These are phyloP conservation scores for Sylvilagus floridanus DNA, from an alignment of 2,797 vertebrate genomes.

Conservation along the genomic window DNA sequence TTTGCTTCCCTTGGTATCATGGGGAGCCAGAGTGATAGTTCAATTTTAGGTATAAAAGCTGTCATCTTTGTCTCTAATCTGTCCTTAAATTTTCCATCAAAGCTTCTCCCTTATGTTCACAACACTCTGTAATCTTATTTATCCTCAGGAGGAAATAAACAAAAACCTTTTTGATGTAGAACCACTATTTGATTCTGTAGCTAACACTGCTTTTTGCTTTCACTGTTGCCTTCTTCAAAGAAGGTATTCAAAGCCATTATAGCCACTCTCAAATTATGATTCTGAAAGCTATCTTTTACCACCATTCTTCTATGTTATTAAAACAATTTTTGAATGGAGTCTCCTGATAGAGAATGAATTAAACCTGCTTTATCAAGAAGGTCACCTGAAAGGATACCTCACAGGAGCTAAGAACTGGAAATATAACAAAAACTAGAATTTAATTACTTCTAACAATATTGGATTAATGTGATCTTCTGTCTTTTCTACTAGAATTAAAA, in stretches of 20 bases:
- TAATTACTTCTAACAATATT: background rate
- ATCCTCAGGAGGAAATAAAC: background rate
- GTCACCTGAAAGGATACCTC: background rate
- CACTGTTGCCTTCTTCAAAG: background rate
- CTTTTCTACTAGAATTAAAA: background rate
- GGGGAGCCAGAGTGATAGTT: background rate
- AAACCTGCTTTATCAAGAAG: background rate
- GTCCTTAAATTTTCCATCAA: conserved; percentile 3
- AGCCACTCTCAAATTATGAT: background rate
- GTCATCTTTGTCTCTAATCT: background rate
- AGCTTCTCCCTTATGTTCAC: background rate
- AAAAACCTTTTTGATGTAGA: background rate
- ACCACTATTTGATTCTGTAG: background rate
- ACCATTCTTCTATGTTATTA: background rate
- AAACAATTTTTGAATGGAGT: background rate
- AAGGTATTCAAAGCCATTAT: background rate
- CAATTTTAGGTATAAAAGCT: background rate
- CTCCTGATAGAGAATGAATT: rapidly evolving
- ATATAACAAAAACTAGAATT: background rate
- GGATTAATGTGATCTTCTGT: background rate
- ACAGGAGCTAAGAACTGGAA: background rate
- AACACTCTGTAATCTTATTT: background rate
- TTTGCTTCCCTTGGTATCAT: background rate
- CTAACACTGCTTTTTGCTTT: background rate
- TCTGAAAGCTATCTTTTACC: background rate